A percentile compares a stretch with the other conserved stretches of the same genome.
These are phyloP conservation scores for Nymphalis polychloros DNA, from an alignment of 2,888 invertebrate genomes.

Conservation along the genomic window DNA sequence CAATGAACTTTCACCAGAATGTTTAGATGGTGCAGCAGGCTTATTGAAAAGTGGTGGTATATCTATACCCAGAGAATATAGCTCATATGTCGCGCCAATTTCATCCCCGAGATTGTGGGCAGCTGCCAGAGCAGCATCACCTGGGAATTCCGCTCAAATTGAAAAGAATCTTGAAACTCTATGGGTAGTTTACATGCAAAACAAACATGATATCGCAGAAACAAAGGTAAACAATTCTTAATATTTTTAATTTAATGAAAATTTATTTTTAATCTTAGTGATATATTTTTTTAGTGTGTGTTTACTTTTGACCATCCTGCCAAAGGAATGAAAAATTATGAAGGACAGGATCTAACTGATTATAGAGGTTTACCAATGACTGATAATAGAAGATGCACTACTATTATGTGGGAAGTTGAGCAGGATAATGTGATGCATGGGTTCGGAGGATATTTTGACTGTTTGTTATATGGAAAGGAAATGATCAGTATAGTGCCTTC, in stretches of 20 bases:
- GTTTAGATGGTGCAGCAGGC: constrained; percentile 95
- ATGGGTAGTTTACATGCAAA: constrained; percentile 96
- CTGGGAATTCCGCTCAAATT: constrained; percentile 50
- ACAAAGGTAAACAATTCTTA: constrained; percentile 67
- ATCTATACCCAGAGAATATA: constrained; percentile 93
- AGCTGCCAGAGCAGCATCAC: constrained; percentile 81
- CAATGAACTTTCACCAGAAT: constrained; percentile 99
- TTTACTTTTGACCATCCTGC: constrained; percentile 97
- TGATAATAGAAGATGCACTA: constrained; percentile 88
- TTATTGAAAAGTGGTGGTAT: constrained; percentile 93
- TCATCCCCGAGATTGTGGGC: constrained; percentile 94
- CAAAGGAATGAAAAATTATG: constrained; percentile 84
- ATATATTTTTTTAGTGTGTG: constrained; percentile 75
- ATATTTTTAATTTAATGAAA: not conserved
- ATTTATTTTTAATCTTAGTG: too few species aligned
- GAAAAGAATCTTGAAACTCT: constrained; percentile 87
- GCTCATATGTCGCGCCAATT: constrained; percentile 95
- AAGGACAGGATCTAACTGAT: constrained; percentile 82
- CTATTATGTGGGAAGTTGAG: constrained; percentile 85
- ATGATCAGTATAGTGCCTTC: constrained; percentile 94
- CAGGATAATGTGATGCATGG: constrained; percentile 94
- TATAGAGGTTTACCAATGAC: constrained; percentile 86
- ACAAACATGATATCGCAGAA: constrained; percentile 88
- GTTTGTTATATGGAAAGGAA: constrained; percentile 91
- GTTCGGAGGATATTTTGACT: constrained; percentile 97